Evolutionary conservation across 2,888 invertebrate genomes (phyloP), one percentile per base, ranked within the genome.

Genomic region (Blomia tropicalis): DNA sequence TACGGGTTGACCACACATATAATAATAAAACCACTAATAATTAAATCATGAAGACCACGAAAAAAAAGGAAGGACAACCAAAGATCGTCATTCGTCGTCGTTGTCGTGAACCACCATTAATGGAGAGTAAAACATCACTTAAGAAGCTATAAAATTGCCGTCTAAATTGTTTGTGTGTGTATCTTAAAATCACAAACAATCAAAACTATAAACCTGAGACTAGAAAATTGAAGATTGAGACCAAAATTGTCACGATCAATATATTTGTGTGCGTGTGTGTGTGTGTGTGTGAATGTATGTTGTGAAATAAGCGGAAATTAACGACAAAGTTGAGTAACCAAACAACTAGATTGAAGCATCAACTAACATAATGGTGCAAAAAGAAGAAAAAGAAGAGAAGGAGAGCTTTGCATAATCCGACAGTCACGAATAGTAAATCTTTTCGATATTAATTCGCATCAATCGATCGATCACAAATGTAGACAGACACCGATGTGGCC

Each of bases 121-220:
- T 47, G n/a, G 51, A 47, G n/a, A 47, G 51, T 47, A 47, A 47
- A 47, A 47, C 51, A 47, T 47, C 51, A 47, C 51, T 47, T 47
- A 47, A 47, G 51, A 47, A 47, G 51, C 51, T 47, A 47, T 47
- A 47, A 47, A 47, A 17, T 14, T 17, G 41, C 41, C n/a, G n/a
- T n/a, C n/a, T n/a, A n/a, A n/a, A n/a, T n/a, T n/a, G n/a, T n/a
- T n/a, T n/a, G n/a, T n/a, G n/a, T n/a, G n/a, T n/a, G n/a, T n/a
- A n/a, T n/a, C n/a, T n/a, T n/a, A n/a, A n/a, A n/a, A n/a, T n/a
- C n/a, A n/a, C n/a, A n/a, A n/a, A n/a, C n/a, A n/a, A n/a, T n/a
- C n/a, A n/a, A n/a, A n/a, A n/a, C n/a, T n/a, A n/a, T n/a, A n/a
- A n/a, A n/a, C n/a, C n/a, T n/a, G n/a, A n/a, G n/a, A n/a, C n/a